Base-by-base conservation (phyloP, 2,888 invertebrate genomes). In the Sericinus montela region DNA sequence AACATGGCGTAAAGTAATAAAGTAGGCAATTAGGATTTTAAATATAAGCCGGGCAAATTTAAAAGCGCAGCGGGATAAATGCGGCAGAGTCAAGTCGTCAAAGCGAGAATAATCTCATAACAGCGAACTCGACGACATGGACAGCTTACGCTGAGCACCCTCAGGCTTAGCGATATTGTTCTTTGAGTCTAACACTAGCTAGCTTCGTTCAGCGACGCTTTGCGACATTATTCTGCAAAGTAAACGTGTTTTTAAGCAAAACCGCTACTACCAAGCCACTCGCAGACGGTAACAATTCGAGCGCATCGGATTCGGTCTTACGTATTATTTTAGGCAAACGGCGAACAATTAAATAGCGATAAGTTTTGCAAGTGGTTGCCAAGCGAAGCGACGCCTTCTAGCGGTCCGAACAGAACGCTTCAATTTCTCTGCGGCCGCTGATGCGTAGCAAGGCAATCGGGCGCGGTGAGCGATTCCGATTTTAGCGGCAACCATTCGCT, bases 61-160 rank as follows among this genome's bases (percentile, higher is more conserved):
- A 69, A 76, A 76, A 75, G 77, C 63, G 70, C 76, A 74, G 65
- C 73, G 63, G 65, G 59, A 63, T 67, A 70, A 67, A 73, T 68
- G 65, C 72, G 67, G 67, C 66, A 61, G 67, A 71, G 70, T 69
- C 67, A 65, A 56, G 66, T 70, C 74, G 78, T 80, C 83, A 83
- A 83, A 85, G 83, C 77, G 76, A 78, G 75, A 77, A 77, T 85
- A 82, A 85, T 84, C 81, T 81, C 81, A 84, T 85, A 84, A 85
- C 80, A 71, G 73, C 71, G 72, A 68, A 67, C 69, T 71, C 72
- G 75, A 72, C 78, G 73, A 79, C 75, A 71, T 69, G 74, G 68
- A 58, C 74, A 74, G 76, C 77, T 76, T 79, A 75, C 69, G 72
- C 72, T 60, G 69, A 77, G 78, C 75, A 75, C 78, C 76, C 78